phyloP scores from a whole-genome alignment of 2,797 vertebrate genomes.

The Epinephelus coioides region DNA sequence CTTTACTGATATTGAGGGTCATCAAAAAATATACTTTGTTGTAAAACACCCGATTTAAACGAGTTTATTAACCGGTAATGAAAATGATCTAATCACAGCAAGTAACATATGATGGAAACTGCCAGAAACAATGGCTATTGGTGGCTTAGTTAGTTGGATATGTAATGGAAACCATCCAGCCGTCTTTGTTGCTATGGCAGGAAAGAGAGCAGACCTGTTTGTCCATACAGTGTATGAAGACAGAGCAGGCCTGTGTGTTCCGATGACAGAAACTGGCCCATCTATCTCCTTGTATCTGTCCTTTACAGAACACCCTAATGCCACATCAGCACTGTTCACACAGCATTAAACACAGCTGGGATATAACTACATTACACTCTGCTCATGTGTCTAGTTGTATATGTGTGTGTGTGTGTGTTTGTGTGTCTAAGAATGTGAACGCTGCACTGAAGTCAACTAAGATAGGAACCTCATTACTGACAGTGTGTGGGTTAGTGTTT shows the following conservation, averaged over 20 bases:
- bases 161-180: neutral
- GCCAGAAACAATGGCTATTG: neutral
- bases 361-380: slow-evolving; percentile 44
- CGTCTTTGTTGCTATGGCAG: neutral
- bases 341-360: slow-evolving; percentile 69
- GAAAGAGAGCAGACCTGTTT: neutral
- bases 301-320: slow-evolving; percentile 58
- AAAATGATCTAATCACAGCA: too few relatives aligned
- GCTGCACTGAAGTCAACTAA: slow-evolving; percentile 44
- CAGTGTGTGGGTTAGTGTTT: slow-evolving; percentile 26
- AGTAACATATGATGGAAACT: neutral
- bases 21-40: too few relatives aligned
- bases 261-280: slow-evolving; percentile 7
- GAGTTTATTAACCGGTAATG: too few relatives aligned
- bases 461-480: slow-evolving; percentile 55
- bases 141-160: neutral
- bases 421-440: slow-evolving; percentile 5
- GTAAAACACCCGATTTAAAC: too few relatives aligned
- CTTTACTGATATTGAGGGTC: too few relatives aligned
- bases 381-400: slow-evolving; percentile 15
- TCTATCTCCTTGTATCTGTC: slow-evolving; percentile 37
- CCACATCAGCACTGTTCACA: slow-evolving; percentile 77
- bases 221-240: slow-evolving; percentile 2
- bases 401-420: slow-evolving; percentile 13
- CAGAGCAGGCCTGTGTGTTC: neutral